Evolutionary conservation across 2,113 vertebrate species (phyloP), one percentile per base, ranked within the genome.

Genomic region (Muscicapa adusta): DNA sequence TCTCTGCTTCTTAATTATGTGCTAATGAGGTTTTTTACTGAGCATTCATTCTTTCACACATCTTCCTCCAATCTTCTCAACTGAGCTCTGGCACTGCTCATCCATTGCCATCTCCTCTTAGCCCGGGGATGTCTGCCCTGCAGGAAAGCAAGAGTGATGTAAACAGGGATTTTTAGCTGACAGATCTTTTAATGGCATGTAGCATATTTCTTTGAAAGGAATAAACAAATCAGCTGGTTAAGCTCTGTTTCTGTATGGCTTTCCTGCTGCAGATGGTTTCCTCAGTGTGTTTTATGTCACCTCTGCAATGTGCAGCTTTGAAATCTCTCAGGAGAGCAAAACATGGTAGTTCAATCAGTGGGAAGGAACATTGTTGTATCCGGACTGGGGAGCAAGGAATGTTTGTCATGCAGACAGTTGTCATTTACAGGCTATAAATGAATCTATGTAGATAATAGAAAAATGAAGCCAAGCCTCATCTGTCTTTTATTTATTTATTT

Each of bases 381-480:
- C 66, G 51, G 43, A 73, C n/a, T 18, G 22, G 8, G 18, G 34
- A 80, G 38, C 20, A 88, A 70, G 34, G 87, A 95, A 66, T 57
- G 38, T 88, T 91, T 89, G 50, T 43, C 71, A 18, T 51, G 54
- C 54, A 79, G 58, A 43, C 71, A 58, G 78, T 89, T 91, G 34
- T 61, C 70, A 89, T 88, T 88, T 92, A 88, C 42, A 58, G 63
- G 54, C 74, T 82, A 88, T 68, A 92, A 87, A 81, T 70, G n/a
- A 82, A 88, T 43, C 16, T 53, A 66, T 79, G 76, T 89, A 94
- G 89, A 94, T 87, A 95, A 94, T 7, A 89, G 61, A 91, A 89
- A 77, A 94, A 93, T 1, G 4, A 89, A 72, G 57, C 24, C 26
- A 83, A 92, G 33, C 48, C 25, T 84, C 57, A 57, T 68, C 47